Conservation (phyloP, 92 coral and sea anemone genomes). For the Phenganax marumi region DNA sequence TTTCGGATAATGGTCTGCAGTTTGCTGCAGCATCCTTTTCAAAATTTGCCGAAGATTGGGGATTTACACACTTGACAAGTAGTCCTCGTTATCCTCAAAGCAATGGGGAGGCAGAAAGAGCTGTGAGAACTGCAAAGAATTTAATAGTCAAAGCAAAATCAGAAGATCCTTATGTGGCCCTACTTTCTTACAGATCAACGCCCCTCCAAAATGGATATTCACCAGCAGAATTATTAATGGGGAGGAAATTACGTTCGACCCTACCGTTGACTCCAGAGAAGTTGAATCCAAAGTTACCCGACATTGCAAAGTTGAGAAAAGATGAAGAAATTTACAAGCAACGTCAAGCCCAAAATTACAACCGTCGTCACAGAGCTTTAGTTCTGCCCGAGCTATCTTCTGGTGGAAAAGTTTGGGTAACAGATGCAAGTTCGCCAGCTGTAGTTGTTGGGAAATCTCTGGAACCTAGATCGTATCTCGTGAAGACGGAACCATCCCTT, state of each 20-base stretch:
- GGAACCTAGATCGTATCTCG: not conserved
- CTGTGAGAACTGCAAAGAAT: not conserved
- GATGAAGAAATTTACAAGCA: not conserved
- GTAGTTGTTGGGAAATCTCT: not conserved
- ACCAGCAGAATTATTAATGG: conserved; percentile 48
- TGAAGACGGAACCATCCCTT: too few species aligned
- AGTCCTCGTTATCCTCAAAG: conserved; percentile 44
- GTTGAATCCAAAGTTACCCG: not conserved
- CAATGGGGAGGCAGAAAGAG: conserved; percentile 50
- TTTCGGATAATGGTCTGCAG: conserved; percentile 19
- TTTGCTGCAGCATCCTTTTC: not conserved
- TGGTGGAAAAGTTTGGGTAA: not conserved
- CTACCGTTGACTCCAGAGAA: too few species aligned
- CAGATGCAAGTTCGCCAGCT: too few species aligned
- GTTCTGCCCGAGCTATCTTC: not conserved
- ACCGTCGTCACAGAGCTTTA: conserved; percentile 28
- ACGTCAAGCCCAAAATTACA: conserved; percentile 29
- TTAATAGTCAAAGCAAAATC: too few species aligned
- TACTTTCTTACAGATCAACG: conserved; percentile 48
- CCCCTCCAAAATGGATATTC: conserved; percentile 44
- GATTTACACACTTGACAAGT: conserved; percentile 49
- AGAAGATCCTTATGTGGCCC: conserved; percentile 12
- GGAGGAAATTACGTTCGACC: not conserved
- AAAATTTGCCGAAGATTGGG: conserved; percentile 31
- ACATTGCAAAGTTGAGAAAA: too few species aligned